Percentiles rank a stretch among this genome's conserved stretches.
These are phyloP conservation scores for Aproaerema taeniolella DNA, from an alignment of 2,888 invertebrate genomes.

Conservation along the genomic window DNA sequence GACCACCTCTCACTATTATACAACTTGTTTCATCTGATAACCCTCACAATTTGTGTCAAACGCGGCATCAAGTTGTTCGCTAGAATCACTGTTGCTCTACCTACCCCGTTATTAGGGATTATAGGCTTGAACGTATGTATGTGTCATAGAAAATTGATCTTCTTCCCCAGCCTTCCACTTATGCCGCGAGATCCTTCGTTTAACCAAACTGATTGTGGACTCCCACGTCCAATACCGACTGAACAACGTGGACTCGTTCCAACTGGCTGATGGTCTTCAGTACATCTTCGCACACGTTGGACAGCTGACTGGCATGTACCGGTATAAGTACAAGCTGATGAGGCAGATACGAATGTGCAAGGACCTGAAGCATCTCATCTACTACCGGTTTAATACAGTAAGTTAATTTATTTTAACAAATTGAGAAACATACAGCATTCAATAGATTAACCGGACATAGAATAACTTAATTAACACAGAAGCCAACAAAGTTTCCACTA, in stretches of 20 bases:
- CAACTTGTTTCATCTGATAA: too few relatives aligned
- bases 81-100: too few relatives aligned
- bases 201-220: slow-evolving; percentile 99
- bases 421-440: too few relatives aligned
- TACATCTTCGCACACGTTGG: slow-evolving; percentile 99
- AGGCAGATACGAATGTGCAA: slow-evolving; percentile 99
- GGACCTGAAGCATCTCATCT: slow-evolving; percentile 98
- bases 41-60: too few relatives aligned
- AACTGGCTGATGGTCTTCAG: slow-evolving; percentile 98
- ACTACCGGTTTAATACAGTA: slow-evolving; percentile 98
- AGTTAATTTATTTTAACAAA: slow-evolving; percentile 43
- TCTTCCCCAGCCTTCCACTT: slow-evolving; percentile 92
- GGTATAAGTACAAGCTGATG: slow-evolving; percentile 99
- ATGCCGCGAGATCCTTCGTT: slow-evolving; percentile 98
- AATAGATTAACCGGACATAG: too few relatives aligned
- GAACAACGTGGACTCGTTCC: slow-evolving; percentile 99
- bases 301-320: slow-evolving; percentile 99
- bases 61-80: too few relatives aligned
- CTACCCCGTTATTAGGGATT: too few relatives aligned
- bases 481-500: too few relatives aligned
- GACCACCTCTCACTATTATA: too few relatives aligned
- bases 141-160: too few relatives aligned
- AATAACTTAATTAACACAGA: too few relatives aligned
- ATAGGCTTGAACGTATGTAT: too few relatives aligned
- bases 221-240: slow-evolving; percentile 99